Evolutionary conservation across 1,140 invertebrate species (phyloP), one percentile per base, ranked within the genome.

Genomic region (Aphidius gifuensis): DNA sequence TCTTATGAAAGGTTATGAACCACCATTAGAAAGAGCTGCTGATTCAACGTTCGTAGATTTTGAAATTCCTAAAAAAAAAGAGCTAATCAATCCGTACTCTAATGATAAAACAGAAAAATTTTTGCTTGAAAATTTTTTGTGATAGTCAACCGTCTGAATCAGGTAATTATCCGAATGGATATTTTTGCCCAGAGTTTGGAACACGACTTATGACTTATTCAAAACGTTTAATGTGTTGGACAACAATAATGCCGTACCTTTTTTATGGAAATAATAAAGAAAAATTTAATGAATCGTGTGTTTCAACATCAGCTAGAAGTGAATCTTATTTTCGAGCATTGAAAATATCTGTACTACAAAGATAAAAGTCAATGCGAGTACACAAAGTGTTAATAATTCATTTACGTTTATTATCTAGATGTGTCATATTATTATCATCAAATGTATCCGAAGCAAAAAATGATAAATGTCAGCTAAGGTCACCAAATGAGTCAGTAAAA

Each of bases 251-350:
- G 58, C 9, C 47, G 2, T 32, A 23, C 11, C 6, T 44, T 55
- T 4, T 39, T 16, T 44, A 48, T 42, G 16, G 11, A 47, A 11
- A n/a, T 9, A 40, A 38, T 45, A 8, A 42, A 9, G n/a, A 46
- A 56, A 49, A 60, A n/a, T 0, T 47, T 11, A 32, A 23, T n/a
- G 57, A 58, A n/a, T 44, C 9, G 32, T 54, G 16, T 16, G 40
- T 64, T 58, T 50, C 67, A 5, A 63, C 48, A 38, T 68, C 65
- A 9, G 60, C 65, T 54, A 60, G 62, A 46, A 68, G 67, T n/a
- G 62, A 68, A 51, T 45, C 59, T 39, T 68, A 68, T 43, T 65
- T 68, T 57, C 63, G 64, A 16, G 58, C 66, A 38, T 0, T 68
- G 9, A 68, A 68, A 66, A 21, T 64, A 32, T 46, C 48, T 5